Percentiles rank a stretch among this genome's conserved stretches.
These are phyloP conservation scores for Solenopsis invicta DNA, from an alignment of 1,140 invertebrate genomes.

Conservation along the genomic window DNA sequence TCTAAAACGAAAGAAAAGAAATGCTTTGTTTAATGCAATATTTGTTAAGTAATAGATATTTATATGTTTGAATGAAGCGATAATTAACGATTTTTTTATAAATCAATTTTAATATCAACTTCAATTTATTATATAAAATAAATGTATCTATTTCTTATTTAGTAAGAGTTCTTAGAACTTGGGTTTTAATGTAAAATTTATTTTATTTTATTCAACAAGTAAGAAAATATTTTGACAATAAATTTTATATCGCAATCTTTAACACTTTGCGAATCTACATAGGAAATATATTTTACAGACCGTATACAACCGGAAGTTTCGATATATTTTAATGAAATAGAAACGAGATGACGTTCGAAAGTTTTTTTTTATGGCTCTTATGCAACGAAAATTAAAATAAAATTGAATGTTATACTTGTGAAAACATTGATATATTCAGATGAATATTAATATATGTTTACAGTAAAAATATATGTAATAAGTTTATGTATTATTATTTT, in stretches of 20 bases:
- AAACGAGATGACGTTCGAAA: neutral
- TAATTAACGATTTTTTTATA: conserved; percentile 12
- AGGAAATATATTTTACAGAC: conserved; percentile 22
- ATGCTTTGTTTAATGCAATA: conserved; percentile 22
- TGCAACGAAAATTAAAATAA: neutral
- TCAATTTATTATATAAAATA: neutral
- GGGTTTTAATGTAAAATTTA: neutral
- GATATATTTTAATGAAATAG: neutral
- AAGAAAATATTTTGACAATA: neutral
- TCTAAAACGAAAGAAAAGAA: neutral
- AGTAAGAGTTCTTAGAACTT: neutral
- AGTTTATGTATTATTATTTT: conserved; percentile 45
- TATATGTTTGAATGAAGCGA: neutral
- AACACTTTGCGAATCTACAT: neutral
- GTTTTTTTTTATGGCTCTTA: neutral
- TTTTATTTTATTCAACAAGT: neutral
- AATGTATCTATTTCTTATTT: neutral
- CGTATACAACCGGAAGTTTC: neutral
- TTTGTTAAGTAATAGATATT: conserved; percentile 25
- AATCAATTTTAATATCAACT: neutral
- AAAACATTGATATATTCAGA: neutral
- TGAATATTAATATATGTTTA: neutral
- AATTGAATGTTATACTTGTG: neutral
- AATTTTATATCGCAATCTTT: neutral
- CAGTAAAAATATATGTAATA: conserved; percentile 10